Evolutionary conservation across 1,140 invertebrate genomes (phyloP), one percentile per base, ranked within the genome.

Genomic region (Drosophila nigrodunni): DNA sequence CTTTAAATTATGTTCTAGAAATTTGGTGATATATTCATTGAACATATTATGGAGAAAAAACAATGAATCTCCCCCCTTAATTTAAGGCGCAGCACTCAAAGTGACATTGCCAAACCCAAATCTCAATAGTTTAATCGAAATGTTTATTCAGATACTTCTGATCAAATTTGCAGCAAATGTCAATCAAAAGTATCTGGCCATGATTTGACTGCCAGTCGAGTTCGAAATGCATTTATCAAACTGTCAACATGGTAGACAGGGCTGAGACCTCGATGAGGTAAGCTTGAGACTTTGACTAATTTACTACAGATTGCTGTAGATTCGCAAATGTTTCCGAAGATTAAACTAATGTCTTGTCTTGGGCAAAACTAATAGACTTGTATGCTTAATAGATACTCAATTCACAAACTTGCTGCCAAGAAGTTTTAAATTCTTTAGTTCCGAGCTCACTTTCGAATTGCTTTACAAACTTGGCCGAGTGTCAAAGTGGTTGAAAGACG

Each of bases 401-500:
- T 34, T n/a, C 44, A 44, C 10, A 35, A 35, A 10, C 15, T 37
- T 37, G 30, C 8, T 37, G 50, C n/a, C 50, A 15, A 61, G 30
- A 52, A 52, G 11, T 8, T 9, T 43, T 4, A 15, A 15, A 7
- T 43, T 52, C 11, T 77, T 52, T 47, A 64, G 65, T 62, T 55
- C 65, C 18, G 18, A 13, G 13, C 59, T 30, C 13, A 39, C 60
- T 60, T 60, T 47, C 41, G 37, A 46, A 8, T 44, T 30, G 8
- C 11, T 46, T 30, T 13, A 47, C 61, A 75, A 59, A 74, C 59
- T 82, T 41, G 65, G 37, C 39, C 41, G 57, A 49, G 77, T 83
- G 80, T 83, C 81, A 83, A 83, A 83, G 81, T 78, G 80, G 67
- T 77, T 85, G 65, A 74, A 70, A 80, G 61, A 47, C 49, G 66